Percentiles rank a stretch among this genome's conserved stretches.
phyloP scores from a whole-genome alignment of 2,888 invertebrate species.

The Eutolmus rufibarbis region DNA sequence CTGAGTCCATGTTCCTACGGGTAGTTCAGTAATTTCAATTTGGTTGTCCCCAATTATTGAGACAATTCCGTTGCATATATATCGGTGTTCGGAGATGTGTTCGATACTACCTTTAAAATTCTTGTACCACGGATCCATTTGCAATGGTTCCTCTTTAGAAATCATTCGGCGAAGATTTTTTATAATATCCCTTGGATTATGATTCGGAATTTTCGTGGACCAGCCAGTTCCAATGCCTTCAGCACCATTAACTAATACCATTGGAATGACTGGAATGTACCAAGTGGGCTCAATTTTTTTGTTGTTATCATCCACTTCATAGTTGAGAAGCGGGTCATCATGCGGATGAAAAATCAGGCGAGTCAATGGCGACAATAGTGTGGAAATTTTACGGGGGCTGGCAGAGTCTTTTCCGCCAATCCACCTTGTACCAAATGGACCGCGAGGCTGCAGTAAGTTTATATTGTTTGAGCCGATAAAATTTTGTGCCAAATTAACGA shows the following conservation, averaged over 20 bases:
- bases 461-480: slow-evolving; percentile 98
- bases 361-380: slow-evolving; percentile 83
- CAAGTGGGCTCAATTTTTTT: slow-evolving; percentile 92
- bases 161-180: slow-evolving; percentile 82
- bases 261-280: slow-evolving; percentile 95
- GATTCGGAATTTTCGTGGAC: slow-evolving; percentile 97
- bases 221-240: slow-evolving; percentile 99
- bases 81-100: slow-evolving; percentile 75
- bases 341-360: slow-evolving; percentile 84
- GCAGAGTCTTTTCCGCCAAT: slow-evolving; percentile 97
- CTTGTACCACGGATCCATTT: slow-evolving; percentile 91
- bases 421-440: slow-evolving; percentile 94
- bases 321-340: slow-evolving; percentile 87
- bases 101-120: slow-evolving; percentile 86
- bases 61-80: slow-evolving; percentile 83
- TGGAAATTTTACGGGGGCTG: slow-evolving; percentile 98
- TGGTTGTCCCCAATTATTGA: slow-evolving; percentile 79
- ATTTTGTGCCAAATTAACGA: slow-evolving; percentile 96
- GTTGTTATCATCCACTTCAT: slow-evolving; percentile 94
- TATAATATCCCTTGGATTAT: slow-evolving; percentile 91
- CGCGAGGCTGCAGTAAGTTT: slow-evolving; percentile 91
- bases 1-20: slow-evolving; percentile 94
- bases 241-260: slow-evolving; percentile 96
- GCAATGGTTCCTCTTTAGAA: slow-evolving; percentile 77
- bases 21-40: slow-evolving; percentile 95